A percentile compares a stretch with the other conserved stretches of the same genome.
phyloP scores from a whole-genome alignment of 2,888 invertebrate genomes.

The Drosophila merina region DNA sequence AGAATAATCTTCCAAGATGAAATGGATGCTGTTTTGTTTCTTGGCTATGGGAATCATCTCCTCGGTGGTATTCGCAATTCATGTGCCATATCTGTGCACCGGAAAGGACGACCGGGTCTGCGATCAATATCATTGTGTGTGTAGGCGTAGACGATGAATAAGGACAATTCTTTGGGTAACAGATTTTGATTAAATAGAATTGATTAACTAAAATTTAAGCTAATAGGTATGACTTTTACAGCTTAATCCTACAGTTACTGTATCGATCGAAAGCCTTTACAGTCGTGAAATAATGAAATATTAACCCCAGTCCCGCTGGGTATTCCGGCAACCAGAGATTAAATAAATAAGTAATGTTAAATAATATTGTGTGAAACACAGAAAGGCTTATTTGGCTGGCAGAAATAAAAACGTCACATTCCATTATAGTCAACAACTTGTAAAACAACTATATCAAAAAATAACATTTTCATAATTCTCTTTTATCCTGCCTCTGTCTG shows the following conservation, averaged over 20 bases:
- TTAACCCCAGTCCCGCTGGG: neutral
- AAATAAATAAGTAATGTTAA: neutral
- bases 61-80: neutral
- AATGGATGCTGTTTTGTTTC: neutral
- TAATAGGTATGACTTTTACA: too few relatives aligned
- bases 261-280: neutral
- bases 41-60: neutral
- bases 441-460: conserved; percentile 14
- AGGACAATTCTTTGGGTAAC: too few relatives aligned
- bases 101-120: neutral
- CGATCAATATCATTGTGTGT: neutral
- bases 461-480: conserved; percentile 19
- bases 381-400: neutral
- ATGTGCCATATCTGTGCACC: neutral
- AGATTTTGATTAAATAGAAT: neutral
- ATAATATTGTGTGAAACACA: neutral
- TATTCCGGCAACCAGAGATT: neutral
- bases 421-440: conserved; percentile 19
- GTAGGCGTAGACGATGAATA: neutral
- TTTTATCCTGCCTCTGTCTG: neutral
- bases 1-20: neutral
- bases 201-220: neutral
- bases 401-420: conserved; percentile 6
- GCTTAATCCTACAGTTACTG: too few relatives aligned
- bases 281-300: neutral